Conservation (phyloP, 1,140 invertebrate species). For the Anastrepha ludens region DNA sequence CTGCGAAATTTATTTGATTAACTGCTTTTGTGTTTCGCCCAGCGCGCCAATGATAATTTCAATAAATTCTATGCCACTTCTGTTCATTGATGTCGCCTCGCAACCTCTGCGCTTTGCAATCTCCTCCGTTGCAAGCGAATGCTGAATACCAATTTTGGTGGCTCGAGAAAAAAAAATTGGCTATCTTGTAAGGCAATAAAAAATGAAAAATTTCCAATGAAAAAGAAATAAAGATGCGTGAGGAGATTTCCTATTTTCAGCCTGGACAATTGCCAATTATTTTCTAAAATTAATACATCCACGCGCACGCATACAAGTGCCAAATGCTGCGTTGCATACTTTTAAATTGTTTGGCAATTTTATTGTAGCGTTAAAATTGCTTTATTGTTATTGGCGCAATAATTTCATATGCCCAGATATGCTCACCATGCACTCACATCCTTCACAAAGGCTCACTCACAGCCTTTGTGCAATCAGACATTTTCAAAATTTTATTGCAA, state of each 20-base stretch:
- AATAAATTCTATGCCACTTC: constrained; percentile 72
- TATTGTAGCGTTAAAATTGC: constrained; percentile 56
- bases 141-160: not conserved
- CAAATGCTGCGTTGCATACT: not conserved
- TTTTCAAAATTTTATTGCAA: constrained; percentile 68
- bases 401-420: not conserved
- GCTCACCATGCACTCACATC: not conserved
- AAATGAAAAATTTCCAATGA: constrained; percentile 57
- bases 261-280: constrained; percentile 50
- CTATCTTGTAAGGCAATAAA: constrained; percentile 50
- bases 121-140: not conserved
- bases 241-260: not conserved
- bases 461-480: constrained; percentile 57
- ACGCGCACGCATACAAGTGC: not conserved
- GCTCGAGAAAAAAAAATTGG: constrained; percentile 3
- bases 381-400: constrained; percentile 45
- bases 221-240: constrained; percentile 37
- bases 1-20: constrained; percentile 73
- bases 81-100: constrained; percentile 58
- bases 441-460: not conserved
- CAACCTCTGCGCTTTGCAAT: not conserved
- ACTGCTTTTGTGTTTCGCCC: constrained; percentile 61
- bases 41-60: constrained; percentile 68
- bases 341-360: constrained; percentile 35
- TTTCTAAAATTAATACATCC: constrained; percentile 8